Conservation (phyloP, 2,888 invertebrate species). For the Lasioglossum vierecki region DNA sequence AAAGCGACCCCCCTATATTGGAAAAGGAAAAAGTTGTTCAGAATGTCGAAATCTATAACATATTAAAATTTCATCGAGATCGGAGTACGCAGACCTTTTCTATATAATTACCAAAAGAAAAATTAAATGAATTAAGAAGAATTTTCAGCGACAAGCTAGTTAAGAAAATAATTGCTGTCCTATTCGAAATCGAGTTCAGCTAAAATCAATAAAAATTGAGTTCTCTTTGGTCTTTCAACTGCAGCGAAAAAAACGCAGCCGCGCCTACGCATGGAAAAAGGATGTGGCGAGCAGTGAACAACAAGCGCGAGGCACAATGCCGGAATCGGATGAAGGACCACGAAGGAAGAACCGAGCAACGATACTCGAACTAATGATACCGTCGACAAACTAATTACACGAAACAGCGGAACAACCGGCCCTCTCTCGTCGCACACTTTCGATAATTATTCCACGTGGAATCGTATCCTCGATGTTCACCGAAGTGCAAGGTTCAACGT, state of each 20-base stretch:
- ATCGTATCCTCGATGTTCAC: conserved; percentile 16
- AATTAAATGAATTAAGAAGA: too few relatives aligned
- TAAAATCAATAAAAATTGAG: too few relatives aligned
- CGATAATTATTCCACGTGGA: conserved; percentile 45
- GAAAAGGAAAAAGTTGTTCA: too few relatives aligned
- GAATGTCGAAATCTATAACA: too few relatives aligned
- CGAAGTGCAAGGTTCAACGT: background rate
- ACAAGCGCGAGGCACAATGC: conserved; percentile 31
- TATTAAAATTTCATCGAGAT: too few relatives aligned
- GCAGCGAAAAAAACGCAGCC: conserved; percentile 34
- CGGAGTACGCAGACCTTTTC: too few relatives aligned
- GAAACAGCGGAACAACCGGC: conserved; percentile 52
- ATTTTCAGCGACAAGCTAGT: too few relatives aligned
- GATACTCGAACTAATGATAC: conserved; percentile 66
- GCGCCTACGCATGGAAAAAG: conserved; percentile 52
- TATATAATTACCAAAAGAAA: too few relatives aligned
- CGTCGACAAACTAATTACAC: conserved; percentile 55
- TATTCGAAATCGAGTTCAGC: too few relatives aligned
- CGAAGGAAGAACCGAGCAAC: conserved; percentile 62
- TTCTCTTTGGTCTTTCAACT: background rate
- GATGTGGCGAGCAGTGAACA: conserved; percentile 18
- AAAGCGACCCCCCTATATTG: too few relatives aligned
- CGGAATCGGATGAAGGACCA: conserved; percentile 56
- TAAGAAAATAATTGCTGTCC: too few relatives aligned
- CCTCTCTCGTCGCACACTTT: conserved; percentile 38